These are phyloP conservation scores for Gymnocheta viridis DNA, from an alignment of 2,888 invertebrate genomes.

Conservation along the genomic window DNA sequence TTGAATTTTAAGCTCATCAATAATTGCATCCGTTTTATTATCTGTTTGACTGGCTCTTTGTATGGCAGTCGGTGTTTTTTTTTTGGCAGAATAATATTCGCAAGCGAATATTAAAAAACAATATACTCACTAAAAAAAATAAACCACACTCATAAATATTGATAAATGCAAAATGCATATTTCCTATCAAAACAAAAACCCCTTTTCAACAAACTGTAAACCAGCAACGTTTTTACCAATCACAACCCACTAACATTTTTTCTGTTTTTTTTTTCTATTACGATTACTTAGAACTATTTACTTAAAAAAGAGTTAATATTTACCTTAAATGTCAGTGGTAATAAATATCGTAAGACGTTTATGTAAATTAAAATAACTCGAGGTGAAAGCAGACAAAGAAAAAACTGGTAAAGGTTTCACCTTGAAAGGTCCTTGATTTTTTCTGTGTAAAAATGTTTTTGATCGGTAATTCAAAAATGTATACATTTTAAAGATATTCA, in stretches of 20 bases:
- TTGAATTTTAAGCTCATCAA: too few species aligned
- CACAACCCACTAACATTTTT: not conserved
- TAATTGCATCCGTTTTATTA: too few species aligned
- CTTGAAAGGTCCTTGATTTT: not conserved
- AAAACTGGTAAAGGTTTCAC: not conserved
- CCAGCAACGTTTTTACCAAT: not conserved
- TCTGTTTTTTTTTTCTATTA: not conserved
- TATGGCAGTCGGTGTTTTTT: too few species aligned
- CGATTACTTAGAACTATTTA: too few species aligned
- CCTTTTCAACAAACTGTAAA: not conserved
- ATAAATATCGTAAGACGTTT: slow-evolving; percentile 38
- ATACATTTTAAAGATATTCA: not conserved
- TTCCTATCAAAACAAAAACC: not conserved
- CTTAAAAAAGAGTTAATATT: too few species aligned
- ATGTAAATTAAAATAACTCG: slow-evolving; percentile 35
- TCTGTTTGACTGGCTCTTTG: too few species aligned
- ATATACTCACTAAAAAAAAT: too few species aligned
- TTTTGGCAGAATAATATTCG: too few species aligned
- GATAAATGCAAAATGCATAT: not conserved
- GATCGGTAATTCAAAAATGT: slow-evolving; percentile 13
- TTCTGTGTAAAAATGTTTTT: slow-evolving; percentile 4
- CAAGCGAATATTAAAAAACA: too few species aligned
- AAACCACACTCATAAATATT: not conserved
- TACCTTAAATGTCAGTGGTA: slow-evolving; percentile 19
- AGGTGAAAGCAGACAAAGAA: slow-evolving; percentile 34